Base-by-base conservation (phyloP, 2,797 vertebrate species). In the Takifugu rubripes region DNA sequence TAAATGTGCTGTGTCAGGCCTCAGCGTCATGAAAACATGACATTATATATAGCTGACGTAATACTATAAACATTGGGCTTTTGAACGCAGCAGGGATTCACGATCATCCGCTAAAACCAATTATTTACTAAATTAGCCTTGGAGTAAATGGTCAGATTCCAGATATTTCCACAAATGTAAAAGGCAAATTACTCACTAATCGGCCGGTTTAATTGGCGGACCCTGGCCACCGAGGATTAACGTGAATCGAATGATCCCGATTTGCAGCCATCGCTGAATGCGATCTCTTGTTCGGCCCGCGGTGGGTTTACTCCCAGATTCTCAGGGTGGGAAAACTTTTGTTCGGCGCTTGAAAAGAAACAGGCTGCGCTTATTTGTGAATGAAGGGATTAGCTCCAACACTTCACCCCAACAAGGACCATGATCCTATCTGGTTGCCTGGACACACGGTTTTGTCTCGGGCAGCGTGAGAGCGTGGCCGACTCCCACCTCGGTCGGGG, bases 371-470 rank as follows among this genome's bases (percentile, higher is more conserved):
- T 92, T 92, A 90, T 92, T 93, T 92, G 90, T 93, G 87, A 92
- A 93, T 93, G 92, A 91, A 93, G 89, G 87, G 93, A 94, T 95
- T 95, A 94, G 92, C 82, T 87, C 74, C 89, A 90, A 93, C 93
- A 94, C 94, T 93, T 95, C 92, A 93, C 91, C 92, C 65, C 51
- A 75, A 87, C 92, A 92, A 93, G 93, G 94, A 89, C 89, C 92
- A 87, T 91, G 90, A 93, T 94, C 91, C 93, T 92, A 94, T 92
- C 91, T 90, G 90, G 93, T 95, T 93, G 92, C 92, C 88, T 83
- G 84, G 93, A 92, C 91, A 90, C 78, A 77, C 74, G 74, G 77
- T 84, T 88, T 84, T 87, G 81, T 87, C 83, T 84, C 70, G 80
- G 78, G 79, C 85, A 86, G 85, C 80, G 82, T 86, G 85, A 86